Evolutionary conservation across 2,797 vertebrate genomes (phyloP), one percentile per base, ranked within the genome.

Genomic region (Mus spretus): DNA sequence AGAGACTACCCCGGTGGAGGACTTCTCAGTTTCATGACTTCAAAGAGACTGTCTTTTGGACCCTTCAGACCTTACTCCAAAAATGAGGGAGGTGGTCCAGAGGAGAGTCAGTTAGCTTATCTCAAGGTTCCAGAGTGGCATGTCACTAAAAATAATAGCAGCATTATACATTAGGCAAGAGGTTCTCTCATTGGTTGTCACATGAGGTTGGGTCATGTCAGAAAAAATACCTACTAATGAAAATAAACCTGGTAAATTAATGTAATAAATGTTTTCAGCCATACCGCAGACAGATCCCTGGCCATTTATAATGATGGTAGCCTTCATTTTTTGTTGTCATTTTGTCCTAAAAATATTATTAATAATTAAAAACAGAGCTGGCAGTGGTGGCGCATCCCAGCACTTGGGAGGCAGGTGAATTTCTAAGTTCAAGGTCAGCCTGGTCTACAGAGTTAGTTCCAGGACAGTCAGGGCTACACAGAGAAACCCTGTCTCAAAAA

Each of bases 271-370:
- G 55, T 34, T 80, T 85, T 85, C 26, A 95, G 28, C 55, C 9
- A 40, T 75, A 87, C 24, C 57, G 67, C 37, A 63, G 28, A 37
- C 22, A 86, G 28, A 28, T 7, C 24, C 20, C 34, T 22, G 11
- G 37, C 88, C 47, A 91, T 55, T 84, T 90, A 94, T 47, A 94
- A 20, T 80, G 19, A 2, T 63, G 17, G 34, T 84, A 37, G 11
- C 47, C 50, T 95, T 95, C 6, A 0, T 85, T 89, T 95, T 95
- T 28, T 88, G 44, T 70, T 91, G 63, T 89, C 24, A 61, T 80
- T 91, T 91, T 22, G 40, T 89, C 65, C 50, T 70, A 81, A 81
- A 4, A 67, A 44, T 89, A 65, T 53, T 50, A 53, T 7, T 77
- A 70, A 74, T 12, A 95, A 89, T 28, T 53, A 77, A 9, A 94